Evolutionary conservation across 2,888 invertebrate species (phyloP).

Genomic region (Sinentomon sp.): DNA sequence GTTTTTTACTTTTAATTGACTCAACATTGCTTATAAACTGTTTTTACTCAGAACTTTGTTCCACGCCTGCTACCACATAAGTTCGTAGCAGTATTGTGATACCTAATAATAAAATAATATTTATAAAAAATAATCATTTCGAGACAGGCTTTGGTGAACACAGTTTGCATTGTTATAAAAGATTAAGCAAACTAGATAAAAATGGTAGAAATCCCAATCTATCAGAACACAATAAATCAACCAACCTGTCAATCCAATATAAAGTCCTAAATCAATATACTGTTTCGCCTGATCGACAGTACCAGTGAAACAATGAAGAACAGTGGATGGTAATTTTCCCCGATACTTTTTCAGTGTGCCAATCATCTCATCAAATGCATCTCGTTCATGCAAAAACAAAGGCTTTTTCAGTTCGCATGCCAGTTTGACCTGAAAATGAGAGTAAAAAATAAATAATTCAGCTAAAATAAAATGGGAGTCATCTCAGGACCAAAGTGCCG

Average conservation of each 20-base stretch:
- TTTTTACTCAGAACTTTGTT: no score
- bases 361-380: conserved; percentile 60
- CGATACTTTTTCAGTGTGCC: conserved; percentile 33
- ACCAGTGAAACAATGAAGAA: conserved; percentile 77
- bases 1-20: no score
- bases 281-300: conserved; percentile 50
- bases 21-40: no score
- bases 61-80: no score
- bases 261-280: conserved; percentile 61
- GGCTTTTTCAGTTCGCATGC: conserved; percentile 67
- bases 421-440: conserved; percentile 41
- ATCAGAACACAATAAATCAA: neutral
- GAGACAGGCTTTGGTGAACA: neutral
- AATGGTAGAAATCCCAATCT: neutral
- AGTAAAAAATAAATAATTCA: no score
- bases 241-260: conserved; percentile 49
- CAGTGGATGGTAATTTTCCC: conserved; percentile 40
- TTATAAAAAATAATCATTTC: conserved; percentile 2
- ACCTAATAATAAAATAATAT: conserved; percentile 2
- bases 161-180: neutral
- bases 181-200: neutral
- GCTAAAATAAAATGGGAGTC: no score
- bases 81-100: no score
- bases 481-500: no score
- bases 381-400: conserved; percentile 68